Evolutionary conservation across 2,113 vertebrate species (phyloP), one percentile per base, ranked within the genome.

Genomic region (Haemorhous mexicanus): DNA sequence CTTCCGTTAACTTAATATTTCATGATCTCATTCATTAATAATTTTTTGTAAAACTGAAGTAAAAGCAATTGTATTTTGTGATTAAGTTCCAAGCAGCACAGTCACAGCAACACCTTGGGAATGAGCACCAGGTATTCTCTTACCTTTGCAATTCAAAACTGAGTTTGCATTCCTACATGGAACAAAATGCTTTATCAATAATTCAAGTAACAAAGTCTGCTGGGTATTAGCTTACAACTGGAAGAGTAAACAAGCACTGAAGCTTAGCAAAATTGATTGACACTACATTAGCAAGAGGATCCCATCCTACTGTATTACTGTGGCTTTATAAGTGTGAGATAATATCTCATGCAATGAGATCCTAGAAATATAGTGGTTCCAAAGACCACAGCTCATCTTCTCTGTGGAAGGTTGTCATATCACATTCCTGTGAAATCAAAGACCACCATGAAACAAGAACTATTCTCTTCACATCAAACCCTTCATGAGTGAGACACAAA

Each of bases 181-280:
- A 97, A 97, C 97, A 97, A 97, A 97, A 96, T 66, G 73, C 81
- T 91, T 68, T 90, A 97, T 98, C 94, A 98, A 98, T 98, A 97
- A 98, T 98, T 97, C 85, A 97, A 77, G 81, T 62, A 92, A 96
- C 90, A 93, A 84, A 92, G 46, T 81, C 82, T 93, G 66, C 68
- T 93, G 59, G 47, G 80, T 82, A 95, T 97, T 97, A 95, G 63
- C 76, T 97, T 96, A 87, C 75, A 97, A 84, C 32, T 73, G 69
- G 72, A 96, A 94, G 77, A 94, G 91, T 96, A 97, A 97, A 96
- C 83, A 97, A 93, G 85, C 35, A 66, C 12, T 92, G 79, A 77
- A 93, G 61, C 83, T 77, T 95, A 93, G 66, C 83, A 96, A 89
- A 90, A 89, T 47, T 93, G 89, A 92, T 85, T 92, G 84, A 89